A percentile compares a stretch with the other conserved stretches of the same genome.
phyloP scores from a whole-genome alignment of 2,888 invertebrate genomes.

The Tetranychus truncatus region DNA sequence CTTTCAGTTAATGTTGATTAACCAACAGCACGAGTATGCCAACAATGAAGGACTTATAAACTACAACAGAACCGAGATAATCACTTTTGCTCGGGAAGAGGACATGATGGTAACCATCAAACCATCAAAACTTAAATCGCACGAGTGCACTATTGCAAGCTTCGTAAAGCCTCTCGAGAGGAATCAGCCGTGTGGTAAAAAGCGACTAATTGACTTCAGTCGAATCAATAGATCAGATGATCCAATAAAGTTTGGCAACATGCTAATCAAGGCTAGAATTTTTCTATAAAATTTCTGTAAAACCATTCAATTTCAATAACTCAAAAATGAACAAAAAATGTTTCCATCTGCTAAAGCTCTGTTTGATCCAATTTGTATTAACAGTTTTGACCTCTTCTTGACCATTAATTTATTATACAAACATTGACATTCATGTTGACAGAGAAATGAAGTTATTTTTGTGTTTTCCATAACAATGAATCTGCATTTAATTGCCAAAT shows the following conservation, averaged over 20 bases:
- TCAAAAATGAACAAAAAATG: no score
- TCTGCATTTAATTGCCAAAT: no score
- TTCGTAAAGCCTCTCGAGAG: slow-evolving; percentile 19
- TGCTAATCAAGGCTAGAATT: slow-evolving; percentile 11
- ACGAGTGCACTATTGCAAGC: not conserved
- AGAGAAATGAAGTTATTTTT: no score
- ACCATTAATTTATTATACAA: no score
- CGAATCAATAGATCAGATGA: slow-evolving; percentile 12
- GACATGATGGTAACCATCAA: slow-evolving; percentile 7
- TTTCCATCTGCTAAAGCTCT: no score
- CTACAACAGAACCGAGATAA: not conserved
- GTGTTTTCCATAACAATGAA: no score
- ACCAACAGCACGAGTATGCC: not conserved
- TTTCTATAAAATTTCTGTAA: not conserved
- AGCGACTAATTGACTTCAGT: not conserved
- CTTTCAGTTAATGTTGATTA: slow-evolving; percentile 24
- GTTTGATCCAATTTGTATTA: no score
- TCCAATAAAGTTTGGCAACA: slow-evolving; percentile 1
- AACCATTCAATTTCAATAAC: not conserved
- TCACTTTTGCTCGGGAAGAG: not conserved
- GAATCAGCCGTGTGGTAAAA: slow-evolving; percentile 19
- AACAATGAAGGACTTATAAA: not conserved
- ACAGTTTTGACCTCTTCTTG: no score
- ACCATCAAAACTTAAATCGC: not conserved
- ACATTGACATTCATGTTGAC: no score